Percentiles rank a stretch among this genome's conserved stretches.
Evolutionary conservation across 2,888 invertebrate species (phyloP).

Genomic region (Thymelicus acteon): DNA sequence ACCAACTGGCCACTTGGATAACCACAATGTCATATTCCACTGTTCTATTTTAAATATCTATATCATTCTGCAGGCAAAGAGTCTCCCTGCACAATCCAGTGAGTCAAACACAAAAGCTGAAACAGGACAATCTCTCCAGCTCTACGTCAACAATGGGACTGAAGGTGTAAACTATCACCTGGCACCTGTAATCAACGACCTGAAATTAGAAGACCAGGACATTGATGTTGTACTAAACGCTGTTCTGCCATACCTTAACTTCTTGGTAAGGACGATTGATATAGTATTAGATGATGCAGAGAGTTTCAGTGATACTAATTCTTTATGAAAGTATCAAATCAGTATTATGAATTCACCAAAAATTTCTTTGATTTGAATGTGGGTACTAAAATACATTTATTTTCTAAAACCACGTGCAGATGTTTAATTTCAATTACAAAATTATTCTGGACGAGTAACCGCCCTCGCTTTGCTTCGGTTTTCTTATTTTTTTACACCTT

Average conservation of each 20-base stretch:
- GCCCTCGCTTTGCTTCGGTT: too few species aligned
- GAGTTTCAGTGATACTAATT: neutral
- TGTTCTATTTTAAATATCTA: neutral
- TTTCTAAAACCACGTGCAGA: neutral
- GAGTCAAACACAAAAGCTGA: conserved; percentile 31
- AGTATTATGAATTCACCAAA: too few species aligned
- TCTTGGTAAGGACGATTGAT: conserved; percentile 46
- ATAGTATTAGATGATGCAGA: neutral
- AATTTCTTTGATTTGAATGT: neutral
- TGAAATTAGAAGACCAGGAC: conserved; percentile 42
- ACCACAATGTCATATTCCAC: too few species aligned
- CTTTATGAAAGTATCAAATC: neutral
- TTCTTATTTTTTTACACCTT: too few species aligned
- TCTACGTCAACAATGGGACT: conserved; percentile 42
- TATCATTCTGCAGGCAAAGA: conserved; percentile 39
- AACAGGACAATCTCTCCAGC: conserved; percentile 39
- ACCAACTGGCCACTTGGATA: too few species aligned
- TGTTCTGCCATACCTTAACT: conserved; percentile 45
- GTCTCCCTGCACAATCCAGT: conserved; percentile 26
- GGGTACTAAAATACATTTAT: neutral
- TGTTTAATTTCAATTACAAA: neutral
- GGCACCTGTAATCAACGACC: conserved; percentile 37
- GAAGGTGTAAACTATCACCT: conserved; percentile 40
- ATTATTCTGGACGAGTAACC: neutral
- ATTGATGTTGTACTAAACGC: conserved; percentile 41